Percentiles rank a stretch among this genome's conserved stretches.
Conservation (phyloP, 1,140 invertebrate genomes). For the Coelopa frigida region DNA sequence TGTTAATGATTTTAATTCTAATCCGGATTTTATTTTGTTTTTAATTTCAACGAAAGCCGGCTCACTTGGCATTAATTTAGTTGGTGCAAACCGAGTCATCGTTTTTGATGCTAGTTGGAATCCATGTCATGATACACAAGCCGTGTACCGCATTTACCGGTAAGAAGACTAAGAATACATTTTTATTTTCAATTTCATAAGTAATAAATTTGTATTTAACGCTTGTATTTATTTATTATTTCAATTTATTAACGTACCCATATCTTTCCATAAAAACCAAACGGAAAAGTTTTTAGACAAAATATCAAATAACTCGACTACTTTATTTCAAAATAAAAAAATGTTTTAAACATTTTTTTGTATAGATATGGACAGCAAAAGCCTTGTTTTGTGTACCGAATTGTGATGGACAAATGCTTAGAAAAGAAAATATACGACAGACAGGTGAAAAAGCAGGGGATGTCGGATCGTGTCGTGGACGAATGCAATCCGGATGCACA, state of each 20-base stretch:
- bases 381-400: conserved; percentile 89
- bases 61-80: conserved; percentile 94
- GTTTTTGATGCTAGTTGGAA: conserved; percentile 99
- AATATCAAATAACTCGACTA: neutral
- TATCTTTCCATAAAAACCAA: too few species aligned
- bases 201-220: too few species aligned
- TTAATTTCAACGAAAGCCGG: conserved; percentile 96
- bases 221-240: neutral
- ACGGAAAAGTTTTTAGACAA: neutral
- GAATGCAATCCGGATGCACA: conserved; percentile 96
- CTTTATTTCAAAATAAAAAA: neutral
- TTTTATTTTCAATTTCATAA: neutral
- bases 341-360: neutral
- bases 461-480: conserved; percentile 96
- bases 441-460: conserved; percentile 95
- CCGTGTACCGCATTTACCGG: conserved; percentile 94
- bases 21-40: conserved; percentile 83
- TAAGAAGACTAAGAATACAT: too few species aligned
- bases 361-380: conserved; percentile 83
- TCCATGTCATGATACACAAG: conserved; percentile 98
- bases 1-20: conserved; percentile 95
- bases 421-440: conserved; percentile 98
- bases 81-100: conserved; percentile 93
- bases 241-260: too few species aligned
- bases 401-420: conserved; percentile 94